phyloP scores from a whole-genome alignment of 1,140 invertebrate genomes.

The Hycleus phaleratus region DNA sequence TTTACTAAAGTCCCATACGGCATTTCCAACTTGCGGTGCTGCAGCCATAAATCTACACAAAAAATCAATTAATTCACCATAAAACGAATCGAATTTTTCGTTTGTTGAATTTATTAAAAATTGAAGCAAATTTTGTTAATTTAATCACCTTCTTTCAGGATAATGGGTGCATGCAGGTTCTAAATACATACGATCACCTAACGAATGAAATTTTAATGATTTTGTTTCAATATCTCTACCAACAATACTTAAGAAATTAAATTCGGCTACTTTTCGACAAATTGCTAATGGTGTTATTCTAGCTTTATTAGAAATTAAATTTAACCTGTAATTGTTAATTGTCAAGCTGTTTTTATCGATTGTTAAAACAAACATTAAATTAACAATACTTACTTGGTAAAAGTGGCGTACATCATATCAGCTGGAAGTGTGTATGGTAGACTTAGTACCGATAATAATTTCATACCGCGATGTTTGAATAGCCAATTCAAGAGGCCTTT shows the following conservation, averaged over 20 bases:
- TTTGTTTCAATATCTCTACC: constrained; percentile 19
- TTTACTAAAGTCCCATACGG: constrained; percentile 46
- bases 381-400: constrained; percentile 63
- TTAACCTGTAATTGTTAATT: constrained; percentile 18
- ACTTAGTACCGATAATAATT: constrained; percentile 67
- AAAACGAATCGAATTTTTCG: too few species aligned
- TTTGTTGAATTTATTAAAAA: too few species aligned
- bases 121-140: too few species aligned
- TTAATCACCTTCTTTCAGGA: constrained; percentile 8
- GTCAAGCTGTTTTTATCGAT: neutral
- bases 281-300: constrained; percentile 17
- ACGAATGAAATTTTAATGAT: constrained; percentile 7
- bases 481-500: constrained; percentile 85
- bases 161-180: neutral
- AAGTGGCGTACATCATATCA: constrained; percentile 75
- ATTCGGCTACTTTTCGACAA: constrained; percentile 17
- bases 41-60: constrained; percentile 48
- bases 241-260: constrained; percentile 16
- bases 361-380: neutral
- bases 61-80: neutral
- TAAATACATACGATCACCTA: neutral
- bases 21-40: constrained; percentile 50
- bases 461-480: constrained; percentile 72
- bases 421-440: constrained; percentile 78
- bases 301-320: constrained; percentile 12